Conservation (phyloP, 2,888 invertebrate species). For the Tipula unca region DNA sequence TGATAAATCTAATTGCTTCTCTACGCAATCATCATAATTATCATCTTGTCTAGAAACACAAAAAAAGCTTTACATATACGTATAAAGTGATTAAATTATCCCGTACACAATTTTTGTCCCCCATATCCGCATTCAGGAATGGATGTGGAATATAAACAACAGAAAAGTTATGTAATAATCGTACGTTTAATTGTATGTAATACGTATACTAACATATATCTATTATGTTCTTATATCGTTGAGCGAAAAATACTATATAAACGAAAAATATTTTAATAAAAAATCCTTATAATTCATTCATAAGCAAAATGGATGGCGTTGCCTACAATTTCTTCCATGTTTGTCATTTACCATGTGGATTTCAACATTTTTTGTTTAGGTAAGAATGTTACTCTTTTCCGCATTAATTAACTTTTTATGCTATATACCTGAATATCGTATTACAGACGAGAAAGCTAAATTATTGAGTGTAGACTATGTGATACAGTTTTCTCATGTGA, state of each 20-base stretch:
- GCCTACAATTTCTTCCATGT: too few relatives aligned
- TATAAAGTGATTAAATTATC: not conserved
- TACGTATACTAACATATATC: not conserved
- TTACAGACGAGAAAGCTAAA: too few relatives aligned
- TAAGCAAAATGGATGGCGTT: too few relatives aligned
- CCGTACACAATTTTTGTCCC: not conserved
- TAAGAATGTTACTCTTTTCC: too few relatives aligned
- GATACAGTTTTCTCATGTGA: too few relatives aligned
- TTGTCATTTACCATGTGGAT: too few relatives aligned
- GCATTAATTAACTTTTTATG: too few relatives aligned
- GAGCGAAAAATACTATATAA: not conserved
- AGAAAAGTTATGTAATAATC: not conserved
- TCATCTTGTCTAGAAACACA: not conserved
- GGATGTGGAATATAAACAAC: not conserved
- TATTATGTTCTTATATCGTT: not conserved
- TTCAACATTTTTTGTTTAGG: too few relatives aligned
- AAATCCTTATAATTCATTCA: not conserved
- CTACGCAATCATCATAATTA: not conserved
- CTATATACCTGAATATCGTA: too few relatives aligned
- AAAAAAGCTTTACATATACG: not conserved
- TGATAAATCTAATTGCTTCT: not conserved
- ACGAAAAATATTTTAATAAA: not conserved
- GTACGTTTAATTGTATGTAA: not conserved
- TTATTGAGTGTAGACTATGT: too few relatives aligned
- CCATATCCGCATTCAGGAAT: not conserved